Percentiles rank a stretch among this genome's conserved stretches.
Evolutionary conservation across 2,888 invertebrate genomes (phyloP).

Genomic region (Glomeris marginata): DNA sequence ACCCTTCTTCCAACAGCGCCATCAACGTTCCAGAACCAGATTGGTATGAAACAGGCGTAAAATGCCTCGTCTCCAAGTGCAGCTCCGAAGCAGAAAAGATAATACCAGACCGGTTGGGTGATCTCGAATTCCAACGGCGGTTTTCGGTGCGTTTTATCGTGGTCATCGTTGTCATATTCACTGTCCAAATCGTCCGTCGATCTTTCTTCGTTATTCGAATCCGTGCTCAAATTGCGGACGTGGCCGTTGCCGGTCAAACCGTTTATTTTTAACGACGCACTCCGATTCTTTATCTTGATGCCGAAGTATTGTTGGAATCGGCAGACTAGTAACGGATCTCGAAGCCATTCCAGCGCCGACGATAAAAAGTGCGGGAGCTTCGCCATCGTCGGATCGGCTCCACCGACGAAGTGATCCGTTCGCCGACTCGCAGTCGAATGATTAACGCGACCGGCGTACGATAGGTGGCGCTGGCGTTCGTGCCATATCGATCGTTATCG

Average conservation of each 20-base stretch:
- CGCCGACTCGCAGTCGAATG: too few relatives aligned
- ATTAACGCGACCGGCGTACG: too few relatives aligned
- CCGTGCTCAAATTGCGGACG: conserved; percentile 13
- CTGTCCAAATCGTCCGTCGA: conserved; percentile 15
- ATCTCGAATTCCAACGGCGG: conserved; percentile 10
- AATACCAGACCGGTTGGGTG: conserved; percentile 64
- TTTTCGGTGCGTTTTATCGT: neutral
- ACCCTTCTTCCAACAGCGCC: conserved; percentile 69
- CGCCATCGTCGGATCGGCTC: too few relatives aligned
- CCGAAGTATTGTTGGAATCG: conserved; percentile 67
- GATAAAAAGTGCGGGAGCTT: too few relatives aligned
- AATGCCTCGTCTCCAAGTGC: conserved; percentile 80
- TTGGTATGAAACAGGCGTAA: conserved; percentile 79
- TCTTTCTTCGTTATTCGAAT: conserved; percentile 15
- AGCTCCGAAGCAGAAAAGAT: conserved; percentile 67
- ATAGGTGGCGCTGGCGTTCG: too few relatives aligned
- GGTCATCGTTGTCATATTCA: conserved; percentile 14
- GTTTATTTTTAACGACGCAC: neutral
- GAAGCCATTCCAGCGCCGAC: conserved; percentile 44
- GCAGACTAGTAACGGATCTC: conserved; percentile 58
- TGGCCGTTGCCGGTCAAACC: conserved; percentile 4
- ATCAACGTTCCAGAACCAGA: conserved; percentile 90
- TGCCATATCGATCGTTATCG: too few relatives aligned
- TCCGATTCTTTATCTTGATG: conserved; percentile 28
- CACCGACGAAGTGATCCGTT: too few relatives aligned